These are phyloP conservation scores for Glaucopsyche alexis DNA, from an alignment of 2,888 invertebrate species.

Conservation along the genomic window DNA sequence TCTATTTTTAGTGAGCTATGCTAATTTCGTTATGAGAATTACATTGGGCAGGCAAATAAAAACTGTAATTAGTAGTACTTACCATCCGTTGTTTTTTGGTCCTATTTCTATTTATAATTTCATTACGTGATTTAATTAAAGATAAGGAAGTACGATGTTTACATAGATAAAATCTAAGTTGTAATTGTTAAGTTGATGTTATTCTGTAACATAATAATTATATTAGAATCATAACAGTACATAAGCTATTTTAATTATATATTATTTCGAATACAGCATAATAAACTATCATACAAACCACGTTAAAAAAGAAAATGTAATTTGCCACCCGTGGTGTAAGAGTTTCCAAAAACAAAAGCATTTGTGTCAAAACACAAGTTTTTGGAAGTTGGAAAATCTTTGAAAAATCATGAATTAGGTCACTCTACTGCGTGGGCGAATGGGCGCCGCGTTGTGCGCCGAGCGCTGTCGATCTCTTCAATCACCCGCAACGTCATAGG, in stretches of 20 bases:
- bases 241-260: no score
- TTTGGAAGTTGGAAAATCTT: no score
- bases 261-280: not conserved
- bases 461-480: no score
- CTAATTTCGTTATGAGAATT: not conserved
- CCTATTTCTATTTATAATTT: conserved; percentile 1
- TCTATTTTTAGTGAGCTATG: not conserved
- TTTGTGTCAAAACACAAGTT: no score
- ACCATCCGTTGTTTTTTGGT: not conserved
- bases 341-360: no score
- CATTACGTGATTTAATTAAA: conserved; percentile 1
- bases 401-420: no score
- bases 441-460: no score
- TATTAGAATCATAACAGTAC: not conserved
- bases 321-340: no score
- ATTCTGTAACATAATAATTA: not conserved
- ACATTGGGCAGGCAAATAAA: not conserved
- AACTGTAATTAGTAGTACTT: not conserved
- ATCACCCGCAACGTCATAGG: no score
- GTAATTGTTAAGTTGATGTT: not conserved
- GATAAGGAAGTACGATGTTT: not conserved
- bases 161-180: not conserved
- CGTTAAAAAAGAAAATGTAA: no score
- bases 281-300: no score
- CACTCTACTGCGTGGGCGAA: no score